phyloP scores from a whole-genome alignment of 2,113 vertebrate genomes.

The Gasterosteus aculeatus region DNA sequence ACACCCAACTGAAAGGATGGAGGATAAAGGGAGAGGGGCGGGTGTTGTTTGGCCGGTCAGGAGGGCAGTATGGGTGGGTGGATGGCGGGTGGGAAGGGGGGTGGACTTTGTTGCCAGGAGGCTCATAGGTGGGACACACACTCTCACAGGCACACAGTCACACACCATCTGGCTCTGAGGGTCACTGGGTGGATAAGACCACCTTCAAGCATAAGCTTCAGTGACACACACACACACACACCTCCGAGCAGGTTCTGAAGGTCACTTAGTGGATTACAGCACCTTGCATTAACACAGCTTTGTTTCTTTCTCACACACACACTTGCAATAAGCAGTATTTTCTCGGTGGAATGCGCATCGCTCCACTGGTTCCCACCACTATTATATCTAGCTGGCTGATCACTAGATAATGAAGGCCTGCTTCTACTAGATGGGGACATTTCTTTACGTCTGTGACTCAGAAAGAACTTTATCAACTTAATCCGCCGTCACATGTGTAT shows the following conservation, averaged over 20 bases:
- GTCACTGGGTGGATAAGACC: conserved; percentile 58
- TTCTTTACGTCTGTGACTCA: background rate
- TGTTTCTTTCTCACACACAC: conserved; percentile 44
- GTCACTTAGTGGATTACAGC: conserved; percentile 65
- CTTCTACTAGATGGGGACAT: background rate
- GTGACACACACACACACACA: conserved; percentile 42
- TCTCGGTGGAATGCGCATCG: conserved; percentile 49
- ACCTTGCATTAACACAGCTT: conserved; percentile 48
- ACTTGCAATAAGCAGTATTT: conserved; percentile 8
- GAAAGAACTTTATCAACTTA: background rate
- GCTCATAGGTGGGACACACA: conserved; percentile 52
- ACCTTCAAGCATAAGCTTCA: conserved; percentile 51
- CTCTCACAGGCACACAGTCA: conserved; percentile 55
- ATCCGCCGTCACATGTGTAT: background rate
- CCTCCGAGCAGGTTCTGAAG: conserved; percentile 46
- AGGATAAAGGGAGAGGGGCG: conserved; percentile 28
- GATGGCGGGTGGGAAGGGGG: conserved; percentile 4
- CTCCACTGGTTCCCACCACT: conserved; percentile 58
- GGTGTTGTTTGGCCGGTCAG: conserved; percentile 30
- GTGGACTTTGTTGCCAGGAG: conserved; percentile 47
- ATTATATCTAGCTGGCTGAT: conserved; percentile 53
- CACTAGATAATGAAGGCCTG: conserved; percentile 21
- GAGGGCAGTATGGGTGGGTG: conserved; percentile 15
- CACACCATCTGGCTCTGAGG: conserved; percentile 56
- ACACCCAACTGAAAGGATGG: conserved; percentile 56